A percentile compares a stretch with the other conserved stretches of the same genome.
Evolutionary conservation across 30 jellyfish, hydroid and myxozoan genomes (phyloP).

Genomic region (Aurelia coerulea): DNA sequence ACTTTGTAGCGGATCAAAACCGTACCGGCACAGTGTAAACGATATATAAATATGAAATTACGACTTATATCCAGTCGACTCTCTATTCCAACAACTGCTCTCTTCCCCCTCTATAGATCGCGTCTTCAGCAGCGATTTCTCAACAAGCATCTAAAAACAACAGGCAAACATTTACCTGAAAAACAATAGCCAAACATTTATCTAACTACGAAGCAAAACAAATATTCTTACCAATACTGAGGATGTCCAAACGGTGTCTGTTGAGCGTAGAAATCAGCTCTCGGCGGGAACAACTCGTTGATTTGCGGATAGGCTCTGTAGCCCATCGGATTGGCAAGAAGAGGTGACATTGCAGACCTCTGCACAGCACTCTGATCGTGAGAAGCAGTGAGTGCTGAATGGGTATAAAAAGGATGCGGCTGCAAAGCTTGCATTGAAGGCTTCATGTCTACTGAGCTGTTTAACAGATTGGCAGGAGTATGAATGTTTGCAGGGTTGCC

Average conservation of each 20-base stretch:
- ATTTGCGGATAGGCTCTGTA: conserved; percentile 90
- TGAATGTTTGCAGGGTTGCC: conserved; percentile 63
- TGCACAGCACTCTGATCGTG: conserved; percentile 81
- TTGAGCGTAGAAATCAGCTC: conserved; percentile 93
- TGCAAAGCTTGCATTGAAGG: conserved; percentile 71
- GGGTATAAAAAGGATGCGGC: conserved; percentile 77
- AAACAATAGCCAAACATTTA: neutral
- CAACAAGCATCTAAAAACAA: neutral
- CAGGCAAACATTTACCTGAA: neutral
- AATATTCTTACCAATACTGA: conserved; percentile 83
- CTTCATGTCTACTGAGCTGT: conserved; percentile 61
- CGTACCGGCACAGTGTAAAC: too few species aligned
- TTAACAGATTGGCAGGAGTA: conserved; percentile 54
- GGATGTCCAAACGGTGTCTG: conserved; percentile 95
- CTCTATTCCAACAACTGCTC: too few species aligned
- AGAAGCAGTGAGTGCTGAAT: conserved; percentile 67
- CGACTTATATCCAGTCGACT: too few species aligned
- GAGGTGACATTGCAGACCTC: conserved; percentile 71
- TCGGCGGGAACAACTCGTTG: conserved; percentile 83
- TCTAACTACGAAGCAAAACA: neutral
- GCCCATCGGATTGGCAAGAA: conserved; percentile 81
- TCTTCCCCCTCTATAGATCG: too few species aligned
- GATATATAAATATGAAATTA: too few species aligned
- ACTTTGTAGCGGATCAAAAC: too few species aligned
- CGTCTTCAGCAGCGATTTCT: too few species aligned